Evolutionary conservation across 2,797 vertebrate species (phyloP).

Genomic region (Lepidocolaptes lacrymiger): DNA sequence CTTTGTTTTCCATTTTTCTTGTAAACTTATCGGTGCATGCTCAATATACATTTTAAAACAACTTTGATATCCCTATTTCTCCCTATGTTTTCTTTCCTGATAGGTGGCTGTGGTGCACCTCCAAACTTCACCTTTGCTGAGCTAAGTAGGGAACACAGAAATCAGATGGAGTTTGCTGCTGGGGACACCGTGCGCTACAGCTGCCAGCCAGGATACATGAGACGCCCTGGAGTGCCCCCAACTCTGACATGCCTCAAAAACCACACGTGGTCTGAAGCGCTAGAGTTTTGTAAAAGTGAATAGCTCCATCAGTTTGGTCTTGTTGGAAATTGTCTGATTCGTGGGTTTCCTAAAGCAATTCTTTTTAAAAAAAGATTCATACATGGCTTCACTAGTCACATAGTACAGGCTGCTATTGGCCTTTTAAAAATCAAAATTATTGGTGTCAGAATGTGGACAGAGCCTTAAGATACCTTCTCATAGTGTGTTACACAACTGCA

Average conservation of each 20-base stretch:
- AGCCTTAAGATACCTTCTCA: not conserved
- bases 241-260: conserved; percentile 50
- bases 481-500: not conserved
- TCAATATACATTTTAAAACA: not conserved
- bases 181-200: conserved; percentile 45
- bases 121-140: conserved; percentile 52
- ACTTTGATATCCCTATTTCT: rapidly evolving
- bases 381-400: conserved; percentile 71
- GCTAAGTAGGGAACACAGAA: not conserved
- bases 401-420: not conserved
- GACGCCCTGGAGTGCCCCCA: not conserved
- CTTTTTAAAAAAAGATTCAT: not conserved
- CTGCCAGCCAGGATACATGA: conserved; percentile 36
- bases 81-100: not conserved
- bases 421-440: not conserved
- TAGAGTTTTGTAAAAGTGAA: conserved; percentile 70
- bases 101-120: conserved; percentile 55
- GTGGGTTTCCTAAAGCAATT: not conserved
- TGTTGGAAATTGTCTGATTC: not conserved
- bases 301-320: conserved; percentile 48
- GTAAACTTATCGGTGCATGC: rapidly evolving
- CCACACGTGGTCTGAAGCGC: conserved; percentile 62
- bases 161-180: not conserved
- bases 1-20: not conserved
- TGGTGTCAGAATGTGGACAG: conserved; percentile 24